Conservation (phyloP, 1,140 invertebrate genomes). For the Latrodectus geometricus region DNA sequence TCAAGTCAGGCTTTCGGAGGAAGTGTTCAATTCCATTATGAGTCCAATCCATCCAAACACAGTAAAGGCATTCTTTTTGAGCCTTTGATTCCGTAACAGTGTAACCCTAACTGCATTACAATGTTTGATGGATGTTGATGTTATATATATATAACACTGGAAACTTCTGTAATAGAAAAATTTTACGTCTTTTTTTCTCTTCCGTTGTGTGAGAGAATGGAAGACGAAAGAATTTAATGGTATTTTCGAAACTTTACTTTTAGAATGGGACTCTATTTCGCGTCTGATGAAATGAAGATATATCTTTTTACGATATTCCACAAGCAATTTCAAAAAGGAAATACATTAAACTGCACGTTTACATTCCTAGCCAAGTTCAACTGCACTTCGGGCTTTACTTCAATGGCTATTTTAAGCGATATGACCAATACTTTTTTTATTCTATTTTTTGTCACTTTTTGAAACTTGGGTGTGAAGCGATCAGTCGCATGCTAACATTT, state of each 20-base stretch:
- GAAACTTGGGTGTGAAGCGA: constrained; percentile 18
- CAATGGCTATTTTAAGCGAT: constrained; percentile 48
- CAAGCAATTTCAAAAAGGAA: constrained; percentile 41
- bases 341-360: constrained; percentile 28
- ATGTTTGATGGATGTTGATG: constrained; percentile 41
- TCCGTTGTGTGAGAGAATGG: neutral
- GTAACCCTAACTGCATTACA: constrained; percentile 13
- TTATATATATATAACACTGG: constrained; percentile 46
- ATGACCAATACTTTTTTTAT: neutral
- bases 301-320: constrained; percentile 55
- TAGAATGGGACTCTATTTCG: constrained; percentile 15
- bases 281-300: constrained; percentile 38
- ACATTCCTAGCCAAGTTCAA: constrained; percentile 1
- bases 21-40: constrained; percentile 23
- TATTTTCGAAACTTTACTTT: constrained; percentile 26
- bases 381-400: constrained; percentile 15
- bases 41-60: neutral
- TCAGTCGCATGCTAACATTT: constrained; percentile 7
- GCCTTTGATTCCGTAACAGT: neutral
- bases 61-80: neutral
- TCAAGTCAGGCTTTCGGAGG: neutral
- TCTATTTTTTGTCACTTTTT: constrained; percentile 12
- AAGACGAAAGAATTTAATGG: constrained; percentile 38
- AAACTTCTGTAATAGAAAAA: constrained; percentile 26
- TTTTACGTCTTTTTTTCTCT: constrained; percentile 29